Conservation (phyloP, 2,113 vertebrate species). For the cattle (Bos taurus) region DNA sequence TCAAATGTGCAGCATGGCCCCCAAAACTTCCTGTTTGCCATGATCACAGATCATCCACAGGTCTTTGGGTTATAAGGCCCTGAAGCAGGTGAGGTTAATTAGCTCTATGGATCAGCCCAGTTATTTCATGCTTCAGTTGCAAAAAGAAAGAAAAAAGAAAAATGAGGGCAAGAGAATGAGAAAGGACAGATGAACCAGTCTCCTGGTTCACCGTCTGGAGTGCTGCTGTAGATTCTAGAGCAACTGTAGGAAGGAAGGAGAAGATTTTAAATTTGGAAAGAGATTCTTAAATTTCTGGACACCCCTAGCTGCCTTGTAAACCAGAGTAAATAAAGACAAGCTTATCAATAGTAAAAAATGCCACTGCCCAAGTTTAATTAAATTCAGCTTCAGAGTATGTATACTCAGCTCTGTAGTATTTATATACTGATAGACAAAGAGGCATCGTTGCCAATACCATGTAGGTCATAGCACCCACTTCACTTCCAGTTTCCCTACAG, state of each 20-base stretch:
- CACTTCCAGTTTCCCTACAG: conserved; percentile 18
- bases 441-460: not conserved
- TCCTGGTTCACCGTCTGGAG: not conserved
- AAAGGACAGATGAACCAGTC: not conserved
- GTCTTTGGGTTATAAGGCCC: not conserved
- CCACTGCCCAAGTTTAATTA: not conserved
- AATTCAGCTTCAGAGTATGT: conserved; percentile 7
- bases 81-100: not conserved
- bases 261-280: not conserved
- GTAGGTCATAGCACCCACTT: not conserved
- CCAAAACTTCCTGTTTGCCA: not conserved
- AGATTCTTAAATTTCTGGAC: not conserved
- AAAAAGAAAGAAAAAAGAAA: not conserved
- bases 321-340: not conserved
- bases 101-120: not conserved
- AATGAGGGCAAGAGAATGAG: not conserved
- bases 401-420: not conserved
- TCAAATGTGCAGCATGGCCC: not conserved
- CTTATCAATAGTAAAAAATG: not conserved
- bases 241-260: not conserved
- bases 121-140: not conserved
- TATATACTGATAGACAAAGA: not conserved
- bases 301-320: not conserved
- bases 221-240: not conserved
- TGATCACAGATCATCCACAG: not conserved